A percentile compares a stretch with the other conserved stretches of the same genome.
phyloP scores from a whole-genome alignment of 2,797 vertebrate genomes.

The Peromyscus nudipes region DNA sequence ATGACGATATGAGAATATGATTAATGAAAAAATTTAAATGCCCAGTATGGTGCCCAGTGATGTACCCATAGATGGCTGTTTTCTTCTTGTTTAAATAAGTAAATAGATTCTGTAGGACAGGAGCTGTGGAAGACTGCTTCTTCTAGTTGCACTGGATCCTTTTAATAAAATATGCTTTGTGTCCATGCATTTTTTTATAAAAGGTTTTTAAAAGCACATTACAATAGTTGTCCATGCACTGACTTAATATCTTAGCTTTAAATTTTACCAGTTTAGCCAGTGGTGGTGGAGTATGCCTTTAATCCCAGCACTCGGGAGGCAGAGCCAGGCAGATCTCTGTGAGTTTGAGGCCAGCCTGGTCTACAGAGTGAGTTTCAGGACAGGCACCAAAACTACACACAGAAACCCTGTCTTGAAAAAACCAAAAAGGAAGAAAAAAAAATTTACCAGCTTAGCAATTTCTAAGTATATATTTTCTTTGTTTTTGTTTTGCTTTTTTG shows the following conservation, averaged over 20 bases:
- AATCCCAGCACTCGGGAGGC: no score
- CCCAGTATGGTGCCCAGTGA: background rate
- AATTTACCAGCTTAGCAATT: background rate
- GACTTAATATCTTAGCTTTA: background rate
- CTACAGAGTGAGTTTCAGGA: no score
- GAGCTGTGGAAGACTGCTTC: background rate
- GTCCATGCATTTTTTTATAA: background rate
- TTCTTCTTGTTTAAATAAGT: background rate
- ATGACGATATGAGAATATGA: background rate
- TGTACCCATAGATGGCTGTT: background rate
- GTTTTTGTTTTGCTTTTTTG: background rate
- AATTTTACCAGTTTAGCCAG: background rate
- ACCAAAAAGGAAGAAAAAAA: background rate
- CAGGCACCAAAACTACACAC: no score
- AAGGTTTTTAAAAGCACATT: background rate
- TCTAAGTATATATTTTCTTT: background rate
- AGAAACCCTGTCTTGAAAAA: no score
- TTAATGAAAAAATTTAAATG: background rate
- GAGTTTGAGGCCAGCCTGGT: no score
- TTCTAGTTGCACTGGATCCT: background rate
- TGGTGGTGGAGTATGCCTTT: no score
- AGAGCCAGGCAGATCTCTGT: no score
- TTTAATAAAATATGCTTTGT: background rate
- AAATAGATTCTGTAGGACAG: background rate
- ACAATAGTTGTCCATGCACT: background rate